Evolutionary conservation across 1,140 invertebrate species (phyloP).

Genomic region (Drosophila equinoxialis): DNA sequence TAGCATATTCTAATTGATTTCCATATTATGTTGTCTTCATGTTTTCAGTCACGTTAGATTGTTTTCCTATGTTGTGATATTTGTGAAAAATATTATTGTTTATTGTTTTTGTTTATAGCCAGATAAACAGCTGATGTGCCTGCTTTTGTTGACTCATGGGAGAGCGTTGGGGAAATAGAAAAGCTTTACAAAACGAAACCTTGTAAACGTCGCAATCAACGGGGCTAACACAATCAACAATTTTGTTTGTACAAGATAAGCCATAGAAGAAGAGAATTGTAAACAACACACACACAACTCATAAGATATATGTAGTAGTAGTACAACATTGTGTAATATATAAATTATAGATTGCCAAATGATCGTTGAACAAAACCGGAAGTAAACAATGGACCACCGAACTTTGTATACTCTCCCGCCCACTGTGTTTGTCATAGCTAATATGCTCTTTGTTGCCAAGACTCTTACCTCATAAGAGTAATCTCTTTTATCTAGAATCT

Average conservation of each 20-base stretch:
- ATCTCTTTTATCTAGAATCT: too few species aligned
- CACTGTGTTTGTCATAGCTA: background rate
- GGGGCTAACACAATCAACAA: constrained; percentile 2
- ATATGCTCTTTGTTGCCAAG: too few species aligned
- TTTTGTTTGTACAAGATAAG: constrained; percentile 34
- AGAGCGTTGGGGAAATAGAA: background rate
- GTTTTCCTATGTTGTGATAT: constrained; percentile 13
- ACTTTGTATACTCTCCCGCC: background rate
- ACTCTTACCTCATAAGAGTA: too few species aligned
- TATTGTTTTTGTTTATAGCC: background rate
- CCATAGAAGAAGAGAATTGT: background rate
- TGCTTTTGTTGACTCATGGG: background rate
- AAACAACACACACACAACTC: background rate
- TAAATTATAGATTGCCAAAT: constrained; percentile 14
- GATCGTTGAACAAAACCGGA: constrained; percentile 5
- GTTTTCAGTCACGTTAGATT: constrained; percentile 55
- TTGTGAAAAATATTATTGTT: constrained; percentile 37
- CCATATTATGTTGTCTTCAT: constrained; percentile 38
- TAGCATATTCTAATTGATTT: constrained; percentile 8
- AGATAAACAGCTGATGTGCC: constrained; percentile 22
- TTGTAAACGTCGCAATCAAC: constrained; percentile 28
- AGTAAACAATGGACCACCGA: background rate
- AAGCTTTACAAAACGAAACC: constrained; percentile 24
- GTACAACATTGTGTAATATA: background rate
- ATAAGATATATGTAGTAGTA: background rate